These are phyloP conservation scores for Nesidiocoris tenuis DNA, from an alignment of 2,888 invertebrate genomes.

Conservation along the genomic window DNA sequence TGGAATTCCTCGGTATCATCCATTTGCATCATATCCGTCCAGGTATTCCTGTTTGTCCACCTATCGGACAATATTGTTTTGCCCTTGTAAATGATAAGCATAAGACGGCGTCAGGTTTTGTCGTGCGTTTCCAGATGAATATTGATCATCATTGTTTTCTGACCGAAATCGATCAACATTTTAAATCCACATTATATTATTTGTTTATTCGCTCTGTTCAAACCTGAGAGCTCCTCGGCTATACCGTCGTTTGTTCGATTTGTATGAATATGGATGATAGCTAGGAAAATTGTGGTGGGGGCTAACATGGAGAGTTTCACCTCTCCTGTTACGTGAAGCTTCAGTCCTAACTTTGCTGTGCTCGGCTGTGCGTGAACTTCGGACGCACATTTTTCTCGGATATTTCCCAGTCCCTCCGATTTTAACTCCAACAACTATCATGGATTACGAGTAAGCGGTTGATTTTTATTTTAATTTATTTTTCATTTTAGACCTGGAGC, in stretches of 20 bases:
- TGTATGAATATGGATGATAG: neutral
- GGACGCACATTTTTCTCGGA: neutral
- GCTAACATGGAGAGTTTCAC: no score
- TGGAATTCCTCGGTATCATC: neutral
- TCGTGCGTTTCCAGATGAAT: constrained; percentile 5
- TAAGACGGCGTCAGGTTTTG: neutral
- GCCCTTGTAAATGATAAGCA: neutral
- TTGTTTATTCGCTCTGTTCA: neutral
- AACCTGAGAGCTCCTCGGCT: no score
- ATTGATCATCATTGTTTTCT: constrained; percentile 20
- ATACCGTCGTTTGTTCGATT: neutral
- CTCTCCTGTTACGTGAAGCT: neutral
- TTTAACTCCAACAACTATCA: neutral
- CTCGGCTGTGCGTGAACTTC: neutral
- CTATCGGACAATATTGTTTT: neutral
- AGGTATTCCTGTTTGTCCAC: neutral
- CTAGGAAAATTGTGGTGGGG: neutral
- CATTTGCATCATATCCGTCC: neutral
- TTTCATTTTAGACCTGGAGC: no score
- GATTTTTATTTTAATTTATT: no score
- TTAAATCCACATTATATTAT: constrained; percentile 4
- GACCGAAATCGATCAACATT: neutral
- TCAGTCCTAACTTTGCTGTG: neutral
- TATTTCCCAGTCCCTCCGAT: neutral
- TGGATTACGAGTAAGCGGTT: neutral